These are phyloP conservation scores for Anodontia alba DNA, from an alignment of 2,888 invertebrate species.

Conservation along the genomic window DNA sequence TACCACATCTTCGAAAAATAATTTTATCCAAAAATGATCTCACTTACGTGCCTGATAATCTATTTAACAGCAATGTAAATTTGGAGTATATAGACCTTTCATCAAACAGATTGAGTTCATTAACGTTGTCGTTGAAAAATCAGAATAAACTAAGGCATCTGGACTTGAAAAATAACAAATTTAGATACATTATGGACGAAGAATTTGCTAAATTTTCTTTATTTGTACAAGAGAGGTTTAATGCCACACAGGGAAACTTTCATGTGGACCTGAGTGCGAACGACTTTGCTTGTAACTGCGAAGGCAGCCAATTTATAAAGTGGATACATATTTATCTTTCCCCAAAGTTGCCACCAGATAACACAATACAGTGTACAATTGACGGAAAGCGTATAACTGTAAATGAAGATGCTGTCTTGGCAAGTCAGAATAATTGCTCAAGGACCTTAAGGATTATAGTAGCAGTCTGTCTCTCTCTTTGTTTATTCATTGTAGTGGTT, in stretches of 20 bases:
- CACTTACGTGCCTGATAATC: background rate
- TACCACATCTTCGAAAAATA: background rate
- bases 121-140: background rate
- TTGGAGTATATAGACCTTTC: background rate
- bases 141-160: background rate
- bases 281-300: background rate
- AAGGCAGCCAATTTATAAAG: background rate
- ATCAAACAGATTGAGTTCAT: background rate
- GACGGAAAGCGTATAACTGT: background rate
- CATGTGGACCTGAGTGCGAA: background rate
- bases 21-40: background rate
- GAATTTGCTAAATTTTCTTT: background rate
- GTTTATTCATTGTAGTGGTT: background rate
- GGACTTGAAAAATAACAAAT: background rate
- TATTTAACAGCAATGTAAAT: background rate
- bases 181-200: background rate
- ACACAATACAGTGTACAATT: background rate
- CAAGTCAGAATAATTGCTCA: background rate
- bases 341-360: background rate
- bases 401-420: background rate
- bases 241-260: background rate
- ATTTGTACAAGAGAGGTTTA: background rate
- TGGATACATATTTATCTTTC: background rate
- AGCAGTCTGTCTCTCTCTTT: background rate
- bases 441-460: background rate